These are phyloP conservation scores for Glyptemys insculpta DNA, from an alignment of 2,797 vertebrate species.

Conservation along the genomic window DNA sequence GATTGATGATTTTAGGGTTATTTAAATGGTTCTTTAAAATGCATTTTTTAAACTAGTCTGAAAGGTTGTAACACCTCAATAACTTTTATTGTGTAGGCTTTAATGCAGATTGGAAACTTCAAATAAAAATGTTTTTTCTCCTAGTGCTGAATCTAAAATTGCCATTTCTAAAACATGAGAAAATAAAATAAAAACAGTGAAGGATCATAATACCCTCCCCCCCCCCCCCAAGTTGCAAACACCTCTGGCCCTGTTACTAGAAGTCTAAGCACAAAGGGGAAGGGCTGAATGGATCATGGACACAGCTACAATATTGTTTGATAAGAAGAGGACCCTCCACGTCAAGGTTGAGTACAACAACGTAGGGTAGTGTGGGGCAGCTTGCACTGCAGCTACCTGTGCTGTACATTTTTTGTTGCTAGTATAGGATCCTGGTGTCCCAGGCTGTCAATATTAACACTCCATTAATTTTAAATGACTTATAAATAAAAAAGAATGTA, in stretches of 20 bases:
- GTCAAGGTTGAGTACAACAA: neutral
- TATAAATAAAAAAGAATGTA: neutral
- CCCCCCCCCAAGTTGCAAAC: no score
- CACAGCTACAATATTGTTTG: neutral
- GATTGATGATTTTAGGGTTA: neutral
- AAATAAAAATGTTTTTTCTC: neutral
- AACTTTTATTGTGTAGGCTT: neutral
- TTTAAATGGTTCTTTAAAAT: neutral
- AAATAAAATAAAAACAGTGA: neutral
- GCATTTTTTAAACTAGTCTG: neutral
- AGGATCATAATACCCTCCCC: neutral
- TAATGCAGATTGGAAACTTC: neutral
- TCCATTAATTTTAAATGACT: neutral
- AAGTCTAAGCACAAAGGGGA: neutral
- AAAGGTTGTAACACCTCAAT: neutral
- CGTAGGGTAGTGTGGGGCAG: no score
- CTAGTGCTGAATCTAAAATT: neutral
- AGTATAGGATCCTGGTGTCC: no score
- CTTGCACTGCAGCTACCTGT: no score
- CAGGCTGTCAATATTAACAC: neutral
- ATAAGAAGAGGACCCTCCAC: no score
- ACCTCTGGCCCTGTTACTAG: neutral
- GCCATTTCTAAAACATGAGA: neutral
- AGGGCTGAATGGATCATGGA: neutral
- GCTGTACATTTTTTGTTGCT: neutral